These are phyloP conservation scores for Diorhabda elongata DNA, from an alignment of 1,140 invertebrate species.

Conservation along the genomic window DNA sequence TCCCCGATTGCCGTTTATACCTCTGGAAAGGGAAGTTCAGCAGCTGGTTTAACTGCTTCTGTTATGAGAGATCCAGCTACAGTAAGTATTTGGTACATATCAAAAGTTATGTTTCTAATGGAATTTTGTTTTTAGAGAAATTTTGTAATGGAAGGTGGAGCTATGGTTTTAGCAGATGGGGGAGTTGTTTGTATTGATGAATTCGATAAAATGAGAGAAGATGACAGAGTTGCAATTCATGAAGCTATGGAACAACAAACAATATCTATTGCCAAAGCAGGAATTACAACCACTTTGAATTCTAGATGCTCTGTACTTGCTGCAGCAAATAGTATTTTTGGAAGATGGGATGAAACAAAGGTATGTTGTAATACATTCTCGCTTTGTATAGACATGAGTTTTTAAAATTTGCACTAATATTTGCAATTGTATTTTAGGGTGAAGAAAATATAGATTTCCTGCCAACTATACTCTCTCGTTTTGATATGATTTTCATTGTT, in stretches of 20 bases:
- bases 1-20: slow-evolving; percentile 97
- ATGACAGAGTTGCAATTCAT: slow-evolving; percentile 98
- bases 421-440: slow-evolving; percentile 51
- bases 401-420: neutral
- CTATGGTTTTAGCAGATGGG: slow-evolving; percentile 98
- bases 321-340: slow-evolving; percentile 97
- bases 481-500: slow-evolving; percentile 99
- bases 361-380: slow-evolving; percentile 21
- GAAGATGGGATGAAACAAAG: slow-evolving; percentile 97
- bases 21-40: slow-evolving; percentile 97
- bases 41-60: slow-evolving; percentile 97
- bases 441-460: slow-evolving; percentile 99
- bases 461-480: slow-evolving; percentile 99
- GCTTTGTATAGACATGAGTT: no score
- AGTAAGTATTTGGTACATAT: slow-evolving; percentile 53
- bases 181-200: slow-evolving; percentile 99
- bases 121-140: slow-evolving; percentile 65
- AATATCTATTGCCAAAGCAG: slow-evolving; percentile 99
- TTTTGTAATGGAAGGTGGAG: slow-evolving; percentile 99
- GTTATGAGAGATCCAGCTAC: slow-evolving; percentile 90
- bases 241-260: slow-evolving; percentile 99
- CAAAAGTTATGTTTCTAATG: no score
- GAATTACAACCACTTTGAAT: slow-evolving; percentile 98
- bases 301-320: slow-evolving; percentile 97
- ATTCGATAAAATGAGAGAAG: slow-evolving; percentile 99